Conservation (phyloP, 1,140 invertebrate species). For the Lepidurus couesii region DNA sequence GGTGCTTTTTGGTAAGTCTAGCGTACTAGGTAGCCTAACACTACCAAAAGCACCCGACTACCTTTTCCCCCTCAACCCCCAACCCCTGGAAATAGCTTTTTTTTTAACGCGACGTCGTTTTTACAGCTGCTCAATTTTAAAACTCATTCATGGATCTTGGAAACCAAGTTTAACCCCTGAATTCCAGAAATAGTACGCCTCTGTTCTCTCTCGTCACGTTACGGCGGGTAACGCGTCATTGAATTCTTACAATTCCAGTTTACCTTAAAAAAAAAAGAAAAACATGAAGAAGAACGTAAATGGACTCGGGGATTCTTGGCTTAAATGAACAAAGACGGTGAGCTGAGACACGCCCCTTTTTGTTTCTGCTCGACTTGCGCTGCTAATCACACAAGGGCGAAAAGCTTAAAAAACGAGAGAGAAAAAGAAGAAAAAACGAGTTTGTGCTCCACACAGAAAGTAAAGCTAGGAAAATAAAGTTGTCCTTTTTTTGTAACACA, state of each 20-base stretch:
- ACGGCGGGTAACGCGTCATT: neutral
- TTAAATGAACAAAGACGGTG: neutral
- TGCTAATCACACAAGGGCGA: too few species aligned
- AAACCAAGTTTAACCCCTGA: neutral
- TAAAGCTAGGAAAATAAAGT: neutral
- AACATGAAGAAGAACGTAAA: neutral
- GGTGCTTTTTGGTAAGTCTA: neutral
- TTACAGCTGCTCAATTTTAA: conserved; percentile 15
- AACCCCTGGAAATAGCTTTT: conserved; percentile 11
- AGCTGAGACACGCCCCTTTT: neutral
- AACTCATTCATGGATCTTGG: neutral
- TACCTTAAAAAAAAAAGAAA: neutral
- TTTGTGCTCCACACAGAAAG: too few species aligned
- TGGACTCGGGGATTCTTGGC: neutral
- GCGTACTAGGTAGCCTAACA: too few species aligned
- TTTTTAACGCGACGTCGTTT: neutral
- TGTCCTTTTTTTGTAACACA: neutral
- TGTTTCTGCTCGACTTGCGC: neutral
- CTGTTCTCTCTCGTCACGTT: neutral
- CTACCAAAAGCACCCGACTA: too few species aligned
- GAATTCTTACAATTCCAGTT: neutral
- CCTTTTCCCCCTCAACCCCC: neutral
- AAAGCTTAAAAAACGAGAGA: too few species aligned
- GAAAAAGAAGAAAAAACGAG: too few species aligned
- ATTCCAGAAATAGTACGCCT: neutral